Conservation (phyloP, 2,113 vertebrate genomes). For the Puma concolor region DNA sequence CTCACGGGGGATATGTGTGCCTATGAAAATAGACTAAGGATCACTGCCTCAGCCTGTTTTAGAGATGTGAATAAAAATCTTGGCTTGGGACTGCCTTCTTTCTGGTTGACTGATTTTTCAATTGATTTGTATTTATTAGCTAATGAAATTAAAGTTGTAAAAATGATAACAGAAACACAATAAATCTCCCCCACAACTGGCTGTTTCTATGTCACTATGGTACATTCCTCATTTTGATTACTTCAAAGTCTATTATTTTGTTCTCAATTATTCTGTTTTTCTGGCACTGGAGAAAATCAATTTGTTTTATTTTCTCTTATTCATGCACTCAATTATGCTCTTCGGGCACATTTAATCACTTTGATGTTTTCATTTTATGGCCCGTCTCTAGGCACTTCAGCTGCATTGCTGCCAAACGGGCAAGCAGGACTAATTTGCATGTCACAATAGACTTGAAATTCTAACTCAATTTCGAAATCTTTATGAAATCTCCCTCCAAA, state of each 20-base stretch:
- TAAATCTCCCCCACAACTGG: slow-evolving; percentile 73
- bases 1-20: slow-evolving; percentile 20
- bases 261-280: slow-evolving; percentile 80
- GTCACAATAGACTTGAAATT: slow-evolving; percentile 79
- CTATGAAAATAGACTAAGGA: slow-evolving; percentile 69
- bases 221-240: slow-evolving; percentile 75
- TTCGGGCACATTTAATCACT: slow-evolving; percentile 80
- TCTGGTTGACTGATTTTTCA: slow-evolving; percentile 76
- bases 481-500: slow-evolving; percentile 77
- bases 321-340: slow-evolving; percentile 80
- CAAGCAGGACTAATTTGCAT: slow-evolving; percentile 77
- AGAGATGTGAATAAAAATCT: slow-evolving; percentile 70
- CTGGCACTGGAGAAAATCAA: slow-evolving; percentile 80
- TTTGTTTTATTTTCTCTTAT: slow-evolving; percentile 83
- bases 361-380: slow-evolving; percentile 79
- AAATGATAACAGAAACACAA: slow-evolving; percentile 79
- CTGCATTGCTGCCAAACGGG: slow-evolving; percentile 75
- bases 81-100: slow-evolving; percentile 64
- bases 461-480: slow-evolving; percentile 78
- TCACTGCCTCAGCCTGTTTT: slow-evolving; percentile 48
- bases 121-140: slow-evolving; percentile 81
- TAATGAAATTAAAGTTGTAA: slow-evolving; percentile 82
- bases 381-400: slow-evolving; percentile 79
- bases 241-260: slow-evolving; percentile 80
- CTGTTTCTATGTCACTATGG: slow-evolving; percentile 71